A percentile compares a stretch with the other conserved stretches of the same genome.
Conservation (phyloP, 2,113 vertebrate species). For the Amphiprion ocellaris region DNA sequence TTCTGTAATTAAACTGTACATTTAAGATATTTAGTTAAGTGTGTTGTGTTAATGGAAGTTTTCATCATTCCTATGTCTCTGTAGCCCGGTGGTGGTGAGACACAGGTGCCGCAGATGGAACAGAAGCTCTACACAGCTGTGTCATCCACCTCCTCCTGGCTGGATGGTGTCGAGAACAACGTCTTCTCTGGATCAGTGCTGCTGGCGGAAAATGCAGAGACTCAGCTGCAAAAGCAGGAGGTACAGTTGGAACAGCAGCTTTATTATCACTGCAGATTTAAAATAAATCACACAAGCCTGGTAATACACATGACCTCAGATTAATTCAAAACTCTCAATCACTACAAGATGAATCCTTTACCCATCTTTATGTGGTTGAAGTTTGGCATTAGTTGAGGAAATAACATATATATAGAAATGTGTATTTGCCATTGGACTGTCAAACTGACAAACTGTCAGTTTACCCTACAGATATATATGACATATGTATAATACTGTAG, state of each 20-base stretch:
- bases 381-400: background rate
- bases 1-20: background rate
- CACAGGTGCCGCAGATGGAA: slow-evolving; percentile 83
- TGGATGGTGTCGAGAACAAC: slow-evolving; percentile 90
- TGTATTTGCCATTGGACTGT: no score
- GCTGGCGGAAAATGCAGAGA: slow-evolving; percentile 87
- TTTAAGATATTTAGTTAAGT: background rate
- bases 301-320: no score
- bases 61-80: background rate
- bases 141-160: slow-evolving; percentile 88
- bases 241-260: slow-evolving; percentile 67
- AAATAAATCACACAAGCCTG: background rate
- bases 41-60: background rate
- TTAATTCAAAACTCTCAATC: no score
- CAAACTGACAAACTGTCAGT: no score
- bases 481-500: no score
- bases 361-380: no score
- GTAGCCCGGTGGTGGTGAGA: slow-evolving; percentile 78
- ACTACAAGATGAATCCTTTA: background rate
- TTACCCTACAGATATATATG: no score
- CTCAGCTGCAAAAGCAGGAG: slow-evolving; percentile 89
- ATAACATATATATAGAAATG: no score
- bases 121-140: slow-evolving; percentile 90
- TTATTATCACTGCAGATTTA: background rate
- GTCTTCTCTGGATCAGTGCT: slow-evolving; percentile 87